Evolutionary conservation across 2,888 invertebrate species (phyloP).

Genomic region (Sarcophaga carnaria): DNA sequence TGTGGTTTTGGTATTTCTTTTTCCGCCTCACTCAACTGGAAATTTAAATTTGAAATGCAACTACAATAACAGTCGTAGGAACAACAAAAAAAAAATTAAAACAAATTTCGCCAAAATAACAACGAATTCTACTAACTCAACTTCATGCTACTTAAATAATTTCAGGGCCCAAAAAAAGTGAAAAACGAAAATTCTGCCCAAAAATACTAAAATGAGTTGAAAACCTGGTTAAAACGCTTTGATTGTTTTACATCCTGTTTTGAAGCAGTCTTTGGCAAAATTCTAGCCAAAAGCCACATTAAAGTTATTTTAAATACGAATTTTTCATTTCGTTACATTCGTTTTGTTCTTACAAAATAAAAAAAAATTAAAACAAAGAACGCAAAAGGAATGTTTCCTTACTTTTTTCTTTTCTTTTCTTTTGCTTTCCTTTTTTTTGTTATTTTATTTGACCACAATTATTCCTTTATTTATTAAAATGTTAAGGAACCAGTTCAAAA

Average conservation of each 20-base stretch:
- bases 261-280: not conserved
- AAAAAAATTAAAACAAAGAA: not conserved
- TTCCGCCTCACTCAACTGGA: slow-evolving; percentile 65
- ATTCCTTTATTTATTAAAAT: slow-evolving; percentile 41
- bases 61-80: slow-evolving; percentile 5
- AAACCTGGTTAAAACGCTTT: not conserved
- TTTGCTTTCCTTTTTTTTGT: not conserved
- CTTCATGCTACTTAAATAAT: slow-evolving; percentile 12
- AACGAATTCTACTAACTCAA: slow-evolving; percentile 29
- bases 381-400: slow-evolving; percentile 45
- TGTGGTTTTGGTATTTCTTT: slow-evolving; percentile 59
- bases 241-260: slow-evolving; percentile 7
- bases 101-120: slow-evolving; percentile 27
- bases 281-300: slow-evolving; percentile 41
- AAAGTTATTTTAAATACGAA: slow-evolving; percentile 51
- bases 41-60: slow-evolving; percentile 56
- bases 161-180: no score
- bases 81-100: slow-evolving; percentile 21
- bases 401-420: not conserved
- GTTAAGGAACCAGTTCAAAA: not conserved
- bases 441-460: slow-evolving; percentile 55
- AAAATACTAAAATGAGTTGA: slow-evolving; percentile 5
- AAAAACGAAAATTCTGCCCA: not conserved
- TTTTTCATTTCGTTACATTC: slow-evolving; percentile 1
- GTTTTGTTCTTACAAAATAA: slow-evolving; percentile 6